Evolutionary conservation across 2,113 vertebrate species (phyloP).

Genomic region (Vombatus ursinus): DNA sequence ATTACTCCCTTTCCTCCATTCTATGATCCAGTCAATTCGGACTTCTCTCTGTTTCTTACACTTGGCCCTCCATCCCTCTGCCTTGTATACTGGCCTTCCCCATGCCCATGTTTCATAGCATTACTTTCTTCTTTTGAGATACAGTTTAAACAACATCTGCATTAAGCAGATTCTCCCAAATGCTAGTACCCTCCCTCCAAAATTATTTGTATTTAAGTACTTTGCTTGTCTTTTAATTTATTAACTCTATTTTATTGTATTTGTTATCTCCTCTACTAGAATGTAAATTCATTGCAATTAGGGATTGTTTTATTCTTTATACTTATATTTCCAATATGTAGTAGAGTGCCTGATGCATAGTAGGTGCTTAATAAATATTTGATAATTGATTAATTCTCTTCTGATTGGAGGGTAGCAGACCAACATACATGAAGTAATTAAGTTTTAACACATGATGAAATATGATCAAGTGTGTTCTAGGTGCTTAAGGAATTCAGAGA

Average conservation of each 20-base stretch:
- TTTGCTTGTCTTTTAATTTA: not conserved
- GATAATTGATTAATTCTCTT: not conserved
- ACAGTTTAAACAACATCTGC: not conserved
- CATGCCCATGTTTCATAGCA: not conserved
- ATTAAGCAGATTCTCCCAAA: not conserved
- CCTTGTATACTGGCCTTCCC: not conserved
- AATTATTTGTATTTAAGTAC: not conserved
- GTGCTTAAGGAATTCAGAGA: not conserved
- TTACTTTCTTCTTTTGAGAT: not conserved
- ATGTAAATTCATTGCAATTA: not conserved
- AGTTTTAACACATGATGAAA: not conserved
- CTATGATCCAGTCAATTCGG: not conserved
- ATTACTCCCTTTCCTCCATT: not conserved
- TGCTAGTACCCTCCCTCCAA: not conserved
- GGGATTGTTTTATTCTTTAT: not conserved
- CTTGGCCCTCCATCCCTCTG: not conserved
- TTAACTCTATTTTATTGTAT: not conserved
- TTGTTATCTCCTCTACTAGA: not conserved
- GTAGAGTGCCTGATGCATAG: not conserved
- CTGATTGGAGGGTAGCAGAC: not conserved
- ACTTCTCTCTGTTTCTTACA: not conserved
- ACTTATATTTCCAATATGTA: not conserved
- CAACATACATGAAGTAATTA: not conserved
- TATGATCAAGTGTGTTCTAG: not conserved
- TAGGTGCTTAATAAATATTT: not conserved